Evolutionary conservation across 2,113 vertebrate genomes (phyloP).

Genomic region (Glaucomys volans): DNA sequence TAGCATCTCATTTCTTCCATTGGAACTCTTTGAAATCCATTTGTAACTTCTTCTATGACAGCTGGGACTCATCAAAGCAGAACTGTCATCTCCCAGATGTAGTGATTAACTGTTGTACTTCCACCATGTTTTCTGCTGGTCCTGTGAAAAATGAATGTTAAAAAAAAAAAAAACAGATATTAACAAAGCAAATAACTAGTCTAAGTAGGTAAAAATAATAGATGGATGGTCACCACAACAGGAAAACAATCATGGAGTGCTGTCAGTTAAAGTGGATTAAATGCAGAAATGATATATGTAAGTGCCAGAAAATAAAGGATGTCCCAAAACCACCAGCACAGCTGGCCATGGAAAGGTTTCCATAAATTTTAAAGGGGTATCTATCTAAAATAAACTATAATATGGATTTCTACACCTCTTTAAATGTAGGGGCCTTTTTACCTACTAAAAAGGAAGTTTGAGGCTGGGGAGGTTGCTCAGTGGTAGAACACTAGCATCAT

Average conservation of each 20-base stretch:
- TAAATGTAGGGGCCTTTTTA: background rate
- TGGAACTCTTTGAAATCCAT: background rate
- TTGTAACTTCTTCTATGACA: background rate
- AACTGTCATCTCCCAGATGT: background rate
- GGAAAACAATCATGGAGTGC: background rate
- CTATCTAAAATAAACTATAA: background rate
- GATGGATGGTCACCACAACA: background rate
- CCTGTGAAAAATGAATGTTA: background rate
- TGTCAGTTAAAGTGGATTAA: background rate
- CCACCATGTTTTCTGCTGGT: background rate
- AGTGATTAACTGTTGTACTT: slow-evolving; percentile 35
- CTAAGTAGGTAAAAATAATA: slow-evolving; percentile 34
- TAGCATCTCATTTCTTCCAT: background rate
- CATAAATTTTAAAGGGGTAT: background rate
- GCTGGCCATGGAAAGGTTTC: background rate
- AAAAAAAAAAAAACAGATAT: slow-evolving; percentile 44
- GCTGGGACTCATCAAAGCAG: background rate
- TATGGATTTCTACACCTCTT: background rate
- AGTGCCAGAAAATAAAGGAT: background rate
- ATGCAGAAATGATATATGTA: background rate
- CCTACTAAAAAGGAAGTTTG: background rate
- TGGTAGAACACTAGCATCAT: background rate
- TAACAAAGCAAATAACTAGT: slow-evolving; percentile 34
- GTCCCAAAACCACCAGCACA: background rate
- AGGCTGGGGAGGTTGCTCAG: background rate